phyloP scores from a whole-genome alignment of 2,113 vertebrate genomes.

The Bagarius yarrelli region DNA sequence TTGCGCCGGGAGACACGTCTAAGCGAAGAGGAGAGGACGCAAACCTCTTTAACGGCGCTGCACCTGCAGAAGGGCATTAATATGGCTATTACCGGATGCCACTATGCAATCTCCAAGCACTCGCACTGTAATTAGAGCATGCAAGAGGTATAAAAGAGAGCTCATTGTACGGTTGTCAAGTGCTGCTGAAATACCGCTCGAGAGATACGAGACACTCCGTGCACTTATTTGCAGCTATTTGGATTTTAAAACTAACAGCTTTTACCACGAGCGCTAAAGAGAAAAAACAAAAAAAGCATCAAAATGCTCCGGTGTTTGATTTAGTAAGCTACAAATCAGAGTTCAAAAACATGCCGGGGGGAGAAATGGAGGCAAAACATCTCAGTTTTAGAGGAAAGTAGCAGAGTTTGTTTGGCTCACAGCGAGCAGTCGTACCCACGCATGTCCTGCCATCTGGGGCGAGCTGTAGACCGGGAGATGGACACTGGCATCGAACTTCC shows the following conservation, averaged over 20 bases:
- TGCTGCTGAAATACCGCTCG: slow-evolving; percentile 9
- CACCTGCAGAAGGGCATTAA: slow-evolving; percentile 22
- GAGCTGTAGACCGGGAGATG: slow-evolving; percentile 90
- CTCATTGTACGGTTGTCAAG: slow-evolving; percentile 35
- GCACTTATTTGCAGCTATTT: slow-evolving; percentile 30
- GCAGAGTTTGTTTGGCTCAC: slow-evolving; percentile 34
- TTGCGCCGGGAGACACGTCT: slow-evolving; percentile 12
- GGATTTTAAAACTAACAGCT: slow-evolving; percentile 43
- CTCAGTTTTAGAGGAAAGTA: slow-evolving; percentile 11
- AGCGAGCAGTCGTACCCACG: slow-evolving; percentile 76
- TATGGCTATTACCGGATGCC: slow-evolving; percentile 27
- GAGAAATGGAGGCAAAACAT: neutral
- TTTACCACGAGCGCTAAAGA: neutral
- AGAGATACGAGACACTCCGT: slow-evolving; percentile 13
- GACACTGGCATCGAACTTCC: slow-evolving; percentile 89
- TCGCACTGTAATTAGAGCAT: slow-evolving; percentile 44
- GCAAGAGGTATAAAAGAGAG: slow-evolving; percentile 7
- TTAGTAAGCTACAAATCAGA: slow-evolving; percentile 35
- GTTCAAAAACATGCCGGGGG: slow-evolving; percentile 21
- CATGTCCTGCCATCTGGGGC: slow-evolving; percentile 91
- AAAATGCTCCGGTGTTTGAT: slow-evolving; percentile 19
- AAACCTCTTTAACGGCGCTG: neutral
- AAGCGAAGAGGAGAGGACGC: neutral
- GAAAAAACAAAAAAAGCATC: slow-evolving; percentile 15
- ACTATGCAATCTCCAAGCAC: slow-evolving; percentile 18